These are phyloP conservation scores for Caenorhabditis wallacei DNA, from an alignment of 2,888 invertebrate species.

Conservation along the genomic window DNA sequence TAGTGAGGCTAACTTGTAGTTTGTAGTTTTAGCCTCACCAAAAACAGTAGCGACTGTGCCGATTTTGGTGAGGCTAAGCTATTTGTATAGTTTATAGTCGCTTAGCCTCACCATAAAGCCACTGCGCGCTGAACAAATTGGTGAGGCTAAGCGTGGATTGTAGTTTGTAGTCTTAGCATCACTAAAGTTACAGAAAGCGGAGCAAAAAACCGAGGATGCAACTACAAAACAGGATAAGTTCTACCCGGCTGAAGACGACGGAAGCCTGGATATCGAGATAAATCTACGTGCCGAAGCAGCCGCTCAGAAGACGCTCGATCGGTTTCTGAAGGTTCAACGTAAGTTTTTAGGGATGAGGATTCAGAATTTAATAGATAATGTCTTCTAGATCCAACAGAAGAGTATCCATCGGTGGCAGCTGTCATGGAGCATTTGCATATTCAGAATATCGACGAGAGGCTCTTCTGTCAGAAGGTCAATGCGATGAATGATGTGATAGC, in stretches of 20 bases:
- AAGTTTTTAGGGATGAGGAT: background rate
- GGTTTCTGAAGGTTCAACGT: conserved; percentile 45
- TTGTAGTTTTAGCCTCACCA: no score
- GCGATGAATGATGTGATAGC: conserved; percentile 7
- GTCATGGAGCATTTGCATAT: conserved; percentile 52
- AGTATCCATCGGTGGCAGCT: conserved; percentile 58
- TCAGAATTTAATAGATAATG: no score
- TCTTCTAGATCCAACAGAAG: conserved; percentile 27
- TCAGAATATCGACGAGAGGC: conserved; percentile 52
- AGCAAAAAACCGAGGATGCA: background rate
- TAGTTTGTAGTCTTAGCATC: background rate
- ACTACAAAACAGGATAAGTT: conserved; percentile 9
- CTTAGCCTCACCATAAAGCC: conserved; percentile 1
- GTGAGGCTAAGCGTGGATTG: background rate
- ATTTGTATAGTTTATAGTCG: no score
- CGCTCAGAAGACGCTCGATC: conserved; percentile 13
- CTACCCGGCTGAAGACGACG: conserved; percentile 48
- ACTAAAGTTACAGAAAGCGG: background rate
- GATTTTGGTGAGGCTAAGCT: no score
- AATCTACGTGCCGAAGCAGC: conserved; percentile 11
- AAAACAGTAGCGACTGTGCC: no score
- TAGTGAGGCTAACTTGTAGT: background rate
- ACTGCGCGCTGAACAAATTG: no score
- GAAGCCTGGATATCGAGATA: conserved; percentile 15
- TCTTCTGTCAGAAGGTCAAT: conserved; percentile 21